Conservation (phyloP, 2,888 invertebrate species). For the Argynnis bischoffii region DNA sequence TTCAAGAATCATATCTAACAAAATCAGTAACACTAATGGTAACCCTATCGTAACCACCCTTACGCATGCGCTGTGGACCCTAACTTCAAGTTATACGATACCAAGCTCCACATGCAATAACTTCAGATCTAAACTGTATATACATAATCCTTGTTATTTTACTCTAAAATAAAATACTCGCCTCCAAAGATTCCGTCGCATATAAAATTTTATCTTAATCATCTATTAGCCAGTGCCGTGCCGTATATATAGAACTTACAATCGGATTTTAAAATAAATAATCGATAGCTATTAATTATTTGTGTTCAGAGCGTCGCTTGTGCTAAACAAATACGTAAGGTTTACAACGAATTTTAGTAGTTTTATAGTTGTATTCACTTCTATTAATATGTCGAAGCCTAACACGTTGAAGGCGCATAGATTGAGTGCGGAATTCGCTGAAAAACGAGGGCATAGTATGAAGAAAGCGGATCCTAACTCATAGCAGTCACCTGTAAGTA, state of each 20-base stretch:
- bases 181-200: slow-evolving; percentile 73
- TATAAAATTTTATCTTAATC: slow-evolving; percentile 38
- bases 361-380: slow-evolving; percentile 51
- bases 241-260: slow-evolving; percentile 20
- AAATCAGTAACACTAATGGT: slow-evolving; percentile 32
- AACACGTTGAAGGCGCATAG: slow-evolving; percentile 76
- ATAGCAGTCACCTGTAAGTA: slow-evolving; percentile 80
- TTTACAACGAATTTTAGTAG: slow-evolving; percentile 45
- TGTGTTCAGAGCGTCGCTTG: slow-evolving; percentile 68
- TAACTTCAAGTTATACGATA: slow-evolving; percentile 64
- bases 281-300: slow-evolving; percentile 81
- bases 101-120: slow-evolving; percentile 72
- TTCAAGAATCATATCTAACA: slow-evolving; percentile 24
- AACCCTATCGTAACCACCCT: slow-evolving; percentile 51
- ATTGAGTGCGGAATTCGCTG: slow-evolving; percentile 77
- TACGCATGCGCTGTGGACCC: slow-evolving; percentile 65
- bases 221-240: slow-evolving; percentile 26
- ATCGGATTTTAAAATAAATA: slow-evolving; percentile 58
- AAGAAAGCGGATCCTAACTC: slow-evolving; percentile 73
- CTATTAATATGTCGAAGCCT: slow-evolving; percentile 73
- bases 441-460: slow-evolving; percentile 68
- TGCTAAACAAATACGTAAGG: slow-evolving; percentile 52
- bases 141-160: slow-evolving; percentile 72
- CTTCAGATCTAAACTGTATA: slow-evolving; percentile 75
- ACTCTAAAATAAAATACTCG: slow-evolving; percentile 62